Base-by-base conservation (phyloP, 2,797 vertebrate genomes). In the Coccyzus lansbergi region DNA sequence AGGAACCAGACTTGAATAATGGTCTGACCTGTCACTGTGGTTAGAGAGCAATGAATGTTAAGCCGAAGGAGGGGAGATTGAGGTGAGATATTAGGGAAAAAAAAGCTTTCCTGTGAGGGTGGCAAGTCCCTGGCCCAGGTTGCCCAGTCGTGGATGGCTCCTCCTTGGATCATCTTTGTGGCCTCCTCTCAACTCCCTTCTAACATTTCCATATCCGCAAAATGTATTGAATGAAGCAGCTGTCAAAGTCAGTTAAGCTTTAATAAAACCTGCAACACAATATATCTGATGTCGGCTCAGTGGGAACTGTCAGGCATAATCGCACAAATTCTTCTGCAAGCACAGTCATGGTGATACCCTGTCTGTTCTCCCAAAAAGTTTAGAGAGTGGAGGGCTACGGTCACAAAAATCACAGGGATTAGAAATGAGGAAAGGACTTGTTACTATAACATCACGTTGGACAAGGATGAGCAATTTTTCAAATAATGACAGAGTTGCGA, bases 261-360 rank as follows among this genome's bases (percentile, higher is more conserved):
- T 48, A 40, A 75, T 78, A 29, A 92, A 93, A 88, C 24, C 93
- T 29, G 88, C 78, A 94, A 93, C 52, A 60, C 40, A 80, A 84
- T 19, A 33, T n/a, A 91, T 91, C 92, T 93, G 91, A 95, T 95
- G 76, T 40, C 51, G 59, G 82, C 86, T 94, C 46, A 12, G 87
- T 92, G 83, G 90, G 85, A 92, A 83, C 91, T 55, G 76, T 70
- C 93, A 83, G 22, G 93, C 91, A 90, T 81, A 96, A 95, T 95
- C 95, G 94, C 76, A 12, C 80, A 86, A 91, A 96, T 95, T 79
- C 91, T 88, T 90, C 91, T 16, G 11, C 79, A 90, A 91, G 87
- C 69, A 64, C 6, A 11, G 85, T 72, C 85, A 1, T 46, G 86
- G 87, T 58, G 68, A 5, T 88, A 90, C 76, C 91, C 90, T 77